phyloP scores from a whole-genome alignment of 2,888 invertebrate genomes.

The Ernsta delagoae region DNA sequence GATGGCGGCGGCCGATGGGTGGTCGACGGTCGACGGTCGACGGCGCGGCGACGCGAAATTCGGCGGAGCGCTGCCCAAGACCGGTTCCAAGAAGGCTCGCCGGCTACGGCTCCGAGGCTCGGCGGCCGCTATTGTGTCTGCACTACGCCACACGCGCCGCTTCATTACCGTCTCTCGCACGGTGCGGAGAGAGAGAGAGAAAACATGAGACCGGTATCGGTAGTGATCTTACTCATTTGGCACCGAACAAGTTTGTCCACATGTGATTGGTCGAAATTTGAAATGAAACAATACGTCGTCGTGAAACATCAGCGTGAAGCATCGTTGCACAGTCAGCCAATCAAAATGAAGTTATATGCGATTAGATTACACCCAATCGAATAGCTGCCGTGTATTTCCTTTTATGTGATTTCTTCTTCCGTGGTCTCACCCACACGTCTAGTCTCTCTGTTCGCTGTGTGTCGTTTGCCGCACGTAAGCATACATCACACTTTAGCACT shows the following conservation, averaged over 20 bases:
- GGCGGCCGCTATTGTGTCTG: slow-evolving; percentile 77
- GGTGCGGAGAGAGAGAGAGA: neutral
- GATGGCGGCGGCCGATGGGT: slow-evolving; percentile 63
- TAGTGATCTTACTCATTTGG: too few species aligned
- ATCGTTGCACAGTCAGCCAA: neutral
- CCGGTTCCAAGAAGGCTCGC: slow-evolving; percentile 80
- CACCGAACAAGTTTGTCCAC: neutral
- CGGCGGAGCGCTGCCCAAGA: slow-evolving; percentile 76
- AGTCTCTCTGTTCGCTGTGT: neutral
- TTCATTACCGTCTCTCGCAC: slow-evolving; percentile 51
- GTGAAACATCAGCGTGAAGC: too few species aligned
- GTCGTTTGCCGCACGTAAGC: neutral
- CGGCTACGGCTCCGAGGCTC: slow-evolving; percentile 14
- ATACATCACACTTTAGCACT: slow-evolving; percentile 1
- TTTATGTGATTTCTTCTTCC: neutral
- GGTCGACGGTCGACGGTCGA: slow-evolving; percentile 58
- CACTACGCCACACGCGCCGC: slow-evolving; percentile 71
- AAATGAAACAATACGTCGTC: too few species aligned
- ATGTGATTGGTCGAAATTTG: neutral
- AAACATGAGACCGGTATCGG: neutral
- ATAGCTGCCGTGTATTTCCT: neutral
- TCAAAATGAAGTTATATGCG: neutral
- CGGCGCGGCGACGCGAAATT: slow-evolving; percentile 73
- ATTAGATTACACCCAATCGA: too few species aligned
- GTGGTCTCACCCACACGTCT: neutral